These are phyloP conservation scores for Harlomillsia oculata DNA, from an alignment of 1,140 invertebrate genomes.

Conservation along the genomic window DNA sequence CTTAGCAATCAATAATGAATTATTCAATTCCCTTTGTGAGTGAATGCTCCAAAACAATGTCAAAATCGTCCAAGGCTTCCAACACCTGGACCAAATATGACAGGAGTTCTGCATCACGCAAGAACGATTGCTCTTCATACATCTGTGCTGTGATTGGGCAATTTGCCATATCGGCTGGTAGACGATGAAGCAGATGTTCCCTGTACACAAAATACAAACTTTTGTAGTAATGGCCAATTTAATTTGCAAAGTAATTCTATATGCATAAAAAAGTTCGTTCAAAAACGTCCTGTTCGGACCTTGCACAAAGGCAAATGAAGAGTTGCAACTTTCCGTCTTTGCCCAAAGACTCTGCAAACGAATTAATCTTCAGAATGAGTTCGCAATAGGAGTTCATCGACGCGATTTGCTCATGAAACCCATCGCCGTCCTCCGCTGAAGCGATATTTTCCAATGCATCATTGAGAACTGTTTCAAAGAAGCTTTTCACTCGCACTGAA, in stretches of 20 bases:
- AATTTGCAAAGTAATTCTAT: neutral
- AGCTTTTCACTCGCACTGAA: conserved; percentile 71
- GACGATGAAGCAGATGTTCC: conserved; percentile 81
- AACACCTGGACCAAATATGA: conserved; percentile 86
- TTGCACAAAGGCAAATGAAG: conserved; percentile 81
- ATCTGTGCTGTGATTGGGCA: conserved; percentile 78
- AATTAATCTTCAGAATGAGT: conserved; percentile 72
- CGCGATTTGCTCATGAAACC: conserved; percentile 41
- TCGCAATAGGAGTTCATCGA: conserved; percentile 65
- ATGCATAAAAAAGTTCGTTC: no score
- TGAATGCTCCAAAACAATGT: conserved; percentile 85
- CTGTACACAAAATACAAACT: conserved; percentile 47
- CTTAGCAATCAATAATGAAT: no score
- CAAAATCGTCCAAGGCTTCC: conserved; percentile 81
- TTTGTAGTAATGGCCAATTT: neutral
- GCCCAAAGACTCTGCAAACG: conserved; percentile 72
- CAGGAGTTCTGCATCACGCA: conserved; percentile 59
- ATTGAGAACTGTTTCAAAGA: conserved; percentile 55
- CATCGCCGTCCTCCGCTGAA: conserved; percentile 41
- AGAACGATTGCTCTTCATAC: conserved; percentile 92
- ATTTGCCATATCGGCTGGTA: conserved; percentile 75
- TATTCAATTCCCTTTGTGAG: conserved; percentile 75
- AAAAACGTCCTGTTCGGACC: conserved; percentile 55
- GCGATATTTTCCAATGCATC: conserved; percentile 40
- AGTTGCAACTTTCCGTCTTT: conserved; percentile 98